Evolutionary conservation across 1,140 invertebrate species (phyloP), one percentile per base, ranked within the genome.

Genomic region (Temnothorax curvispinosus): DNA sequence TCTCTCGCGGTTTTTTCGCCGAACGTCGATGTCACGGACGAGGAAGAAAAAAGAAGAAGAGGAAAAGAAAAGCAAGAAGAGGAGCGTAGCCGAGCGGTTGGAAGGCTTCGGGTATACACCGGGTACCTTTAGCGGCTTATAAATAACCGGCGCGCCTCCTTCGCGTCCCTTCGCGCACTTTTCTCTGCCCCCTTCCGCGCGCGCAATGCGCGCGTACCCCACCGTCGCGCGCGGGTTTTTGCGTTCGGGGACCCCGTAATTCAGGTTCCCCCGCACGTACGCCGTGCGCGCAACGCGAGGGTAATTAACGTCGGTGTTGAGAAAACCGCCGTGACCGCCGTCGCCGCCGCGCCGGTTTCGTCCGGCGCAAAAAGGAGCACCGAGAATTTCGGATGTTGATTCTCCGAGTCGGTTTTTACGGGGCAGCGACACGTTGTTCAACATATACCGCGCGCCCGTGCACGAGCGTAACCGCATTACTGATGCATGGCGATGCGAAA

Each of bases 231-330:
- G 8, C 78, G 38, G 47, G 50, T 90, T 90, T 90, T 90, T 72
- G 89, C 90, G 82, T 89, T 91, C 87, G 67, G 69, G 60, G 85
- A 89, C 85, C 90, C 87, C 84, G 90, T 91, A 89, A 91, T 91
- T 91, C 90, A 89, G 80, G 89, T 90, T 90, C 85, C 85, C 81
- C 85, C 86, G 89, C 89, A 77, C 88, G 89, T 90, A 90, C 85
- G 18, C 74, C 18, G 50, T 56, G 50, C 65, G 67, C 71, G 69
- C 78, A 89, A 90, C 80, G 78, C 86, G 35, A 60, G n/a, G 44
- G 82, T 88, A 91, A 90, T 91, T 91, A 91, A 90, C 89, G 86
- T 72, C 56, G n/a, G 35, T 8, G 38, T 56, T 52, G 27, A 62
- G 69, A 75, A 72, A 81, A 41, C 62, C 56, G 35, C 62, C 47